Evolutionary conservation across 1,140 invertebrate species (phyloP), one percentile per base, ranked within the genome.

Genomic region (Drepana arcuata): DNA sequence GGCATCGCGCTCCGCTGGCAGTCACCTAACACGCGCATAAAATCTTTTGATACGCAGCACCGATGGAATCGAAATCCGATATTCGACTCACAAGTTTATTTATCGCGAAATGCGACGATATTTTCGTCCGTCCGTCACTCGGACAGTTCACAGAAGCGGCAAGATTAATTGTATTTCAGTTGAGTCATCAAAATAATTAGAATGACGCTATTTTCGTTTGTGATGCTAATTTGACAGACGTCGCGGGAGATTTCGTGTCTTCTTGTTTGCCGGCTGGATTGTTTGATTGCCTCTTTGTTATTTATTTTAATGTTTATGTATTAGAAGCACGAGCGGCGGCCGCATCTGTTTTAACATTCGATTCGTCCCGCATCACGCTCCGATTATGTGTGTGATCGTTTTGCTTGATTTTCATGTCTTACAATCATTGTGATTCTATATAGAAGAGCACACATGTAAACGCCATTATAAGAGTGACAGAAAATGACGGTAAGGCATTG

Each of bases 171-270:
- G 78, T 82, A 80, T 80, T 77, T 70, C 69, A 63, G 61, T 78
- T 80, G 78, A 82, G 71, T 82, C 74, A 82, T 82, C 78, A 82
- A 82, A 82, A 82, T 82, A 82, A 82, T 82, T 82, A 82, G 74
- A 82, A 82, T 82, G 69, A 75, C 65, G 78, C 72, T 82, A 82
- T 82, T 82, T 72, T 72, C 59, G 74, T 78, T 72, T 74, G 59
- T 64, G 74, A 78, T 79, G 74, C 69, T 79, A 79, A 79, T 79
- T 79, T 79, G 78, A 82, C 78, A 79, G 71, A 69, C 78, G 78
- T 78, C 78, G 74, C 78, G 78, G 74, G 73, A 74, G 78, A 77
- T 64, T 74, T 68, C 59, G 58, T 65, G 57, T 72, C 56, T 66
- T 69, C 65, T 78, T 67, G 66, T 69, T 71, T 64, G 58, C 52